Conservation (phyloP, 1,140 invertebrate species). For the Drosophila nigrodunni region DNA sequence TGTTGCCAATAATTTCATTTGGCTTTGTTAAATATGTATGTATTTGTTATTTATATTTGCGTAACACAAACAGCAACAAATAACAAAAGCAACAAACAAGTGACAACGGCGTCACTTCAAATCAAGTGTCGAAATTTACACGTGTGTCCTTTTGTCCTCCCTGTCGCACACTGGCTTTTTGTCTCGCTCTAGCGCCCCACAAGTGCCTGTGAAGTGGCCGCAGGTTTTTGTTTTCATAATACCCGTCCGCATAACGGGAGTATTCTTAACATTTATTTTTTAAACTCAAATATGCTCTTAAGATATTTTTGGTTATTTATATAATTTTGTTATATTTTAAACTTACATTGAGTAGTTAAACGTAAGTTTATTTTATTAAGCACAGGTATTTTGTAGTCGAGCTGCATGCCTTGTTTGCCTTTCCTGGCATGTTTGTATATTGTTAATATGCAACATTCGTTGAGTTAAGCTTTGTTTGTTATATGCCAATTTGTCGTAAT, state of each 20-base stretch:
- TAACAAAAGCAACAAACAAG: slow-evolving; percentile 19
- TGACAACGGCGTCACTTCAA: slow-evolving; percentile 33
- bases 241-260: slow-evolving; percentile 5
- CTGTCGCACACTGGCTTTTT: slow-evolving; percentile 25
- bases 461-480: slow-evolving; percentile 62
- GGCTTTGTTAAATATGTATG: slow-evolving; percentile 45
- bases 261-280: neutral
- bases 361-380: neutral
- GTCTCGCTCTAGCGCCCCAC: neutral
- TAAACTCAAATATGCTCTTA: too few species aligned
- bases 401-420: neutral
- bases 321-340: too few species aligned
- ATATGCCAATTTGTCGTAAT: slow-evolving; percentile 69
- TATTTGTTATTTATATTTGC: slow-evolving; percentile 70
- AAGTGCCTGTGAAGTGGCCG: slow-evolving; percentile 21
- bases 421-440: slow-evolving; percentile 28
- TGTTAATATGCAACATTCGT: slow-evolving; percentile 43
- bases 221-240: slow-evolving; percentile 31
- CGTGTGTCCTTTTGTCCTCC: slow-evolving; percentile 68
- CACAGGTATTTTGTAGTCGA: slow-evolving; percentile 19
- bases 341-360: too few species aligned
- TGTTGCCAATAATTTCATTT: slow-evolving; percentile 66
- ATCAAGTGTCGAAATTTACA: slow-evolving; percentile 67
- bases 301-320: neutral
- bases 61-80: slow-evolving; percentile 47